Conservation (phyloP, 2,888 invertebrate genomes). For the Craniophora ligustri region DNA sequence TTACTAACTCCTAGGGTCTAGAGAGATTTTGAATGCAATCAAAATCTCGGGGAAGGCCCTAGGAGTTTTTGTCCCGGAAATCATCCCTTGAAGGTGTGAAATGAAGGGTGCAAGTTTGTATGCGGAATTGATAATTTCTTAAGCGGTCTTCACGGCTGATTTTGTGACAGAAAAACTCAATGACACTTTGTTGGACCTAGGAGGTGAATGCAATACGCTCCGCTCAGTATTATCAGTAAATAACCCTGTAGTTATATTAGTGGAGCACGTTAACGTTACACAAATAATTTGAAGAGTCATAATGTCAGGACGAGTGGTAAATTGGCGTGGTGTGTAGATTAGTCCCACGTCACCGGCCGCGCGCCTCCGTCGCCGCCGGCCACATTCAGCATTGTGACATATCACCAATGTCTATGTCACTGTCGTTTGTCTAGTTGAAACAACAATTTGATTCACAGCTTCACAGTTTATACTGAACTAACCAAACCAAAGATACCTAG, state of each 20-base stretch:
- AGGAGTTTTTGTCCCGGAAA: no score
- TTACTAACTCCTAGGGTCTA: no score
- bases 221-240: slow-evolving; percentile 55
- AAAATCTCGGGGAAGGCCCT: no score
- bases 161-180: no score
- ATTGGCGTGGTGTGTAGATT: slow-evolving; percentile 80
- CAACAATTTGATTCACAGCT: slow-evolving; percentile 50
- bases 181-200: no score
- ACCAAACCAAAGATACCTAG: slow-evolving; percentile 2
- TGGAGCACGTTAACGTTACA: slow-evolving; percentile 76
- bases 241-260: slow-evolving; percentile 69
- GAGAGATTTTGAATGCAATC: no score
- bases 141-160: no score
- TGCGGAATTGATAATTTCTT: no score
- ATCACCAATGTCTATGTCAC: slow-evolving; percentile 73
- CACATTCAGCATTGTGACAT: slow-evolving; percentile 72
- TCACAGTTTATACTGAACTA: slow-evolving; percentile 20
- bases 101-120: no score
- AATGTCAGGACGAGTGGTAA: slow-evolving; percentile 80
- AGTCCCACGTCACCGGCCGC: slow-evolving; percentile 69
- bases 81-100: no score
- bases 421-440: slow-evolving; percentile 64
- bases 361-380: slow-evolving; percentile 54
- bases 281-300: slow-evolving; percentile 74
- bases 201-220: no score